Percentiles rank a stretch among this genome's conserved stretches.
These are phyloP conservation scores for Otolemur garnettii DNA, from an alignment of 2,113 vertebrate species.

Conservation along the genomic window DNA sequence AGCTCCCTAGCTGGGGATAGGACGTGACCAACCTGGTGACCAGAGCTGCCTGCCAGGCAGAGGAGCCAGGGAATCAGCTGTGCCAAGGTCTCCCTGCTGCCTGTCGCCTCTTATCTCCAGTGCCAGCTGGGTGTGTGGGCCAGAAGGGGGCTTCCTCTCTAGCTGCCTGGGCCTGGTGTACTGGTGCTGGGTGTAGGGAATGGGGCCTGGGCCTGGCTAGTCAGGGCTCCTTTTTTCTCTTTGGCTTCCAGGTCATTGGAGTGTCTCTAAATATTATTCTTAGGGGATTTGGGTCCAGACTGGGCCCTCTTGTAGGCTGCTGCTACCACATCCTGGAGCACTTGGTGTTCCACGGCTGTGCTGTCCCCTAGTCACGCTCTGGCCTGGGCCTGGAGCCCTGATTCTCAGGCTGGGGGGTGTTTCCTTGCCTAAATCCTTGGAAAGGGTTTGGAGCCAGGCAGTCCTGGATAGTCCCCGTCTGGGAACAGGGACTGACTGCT, in stretches of 20 bases:
- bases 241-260: neutral
- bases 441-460: neutral
- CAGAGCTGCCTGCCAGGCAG: neutral
- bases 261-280: conserved; percentile 81
- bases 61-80: neutral
- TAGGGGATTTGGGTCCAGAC: conserved; percentile 25
- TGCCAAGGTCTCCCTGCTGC: neutral
- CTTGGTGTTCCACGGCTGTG: neutral
- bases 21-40: neutral
- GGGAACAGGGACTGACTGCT: neutral
- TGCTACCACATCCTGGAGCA: neutral
- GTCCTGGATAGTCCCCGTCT: neutral
- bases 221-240: neutral
- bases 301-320: neutral
- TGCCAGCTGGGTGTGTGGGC: neutral
- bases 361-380: neutral
- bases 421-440: neutral
- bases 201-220: neutral
- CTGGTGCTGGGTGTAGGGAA: neutral
- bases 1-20: neutral
- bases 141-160: neutral
- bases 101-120: neutral
- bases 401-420: neutral
- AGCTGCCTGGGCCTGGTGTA: neutral
- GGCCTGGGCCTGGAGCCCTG: too few relatives aligned